phyloP scores from a whole-genome alignment of 2,797 vertebrate genomes.

The Phoebastria nigripes region DNA sequence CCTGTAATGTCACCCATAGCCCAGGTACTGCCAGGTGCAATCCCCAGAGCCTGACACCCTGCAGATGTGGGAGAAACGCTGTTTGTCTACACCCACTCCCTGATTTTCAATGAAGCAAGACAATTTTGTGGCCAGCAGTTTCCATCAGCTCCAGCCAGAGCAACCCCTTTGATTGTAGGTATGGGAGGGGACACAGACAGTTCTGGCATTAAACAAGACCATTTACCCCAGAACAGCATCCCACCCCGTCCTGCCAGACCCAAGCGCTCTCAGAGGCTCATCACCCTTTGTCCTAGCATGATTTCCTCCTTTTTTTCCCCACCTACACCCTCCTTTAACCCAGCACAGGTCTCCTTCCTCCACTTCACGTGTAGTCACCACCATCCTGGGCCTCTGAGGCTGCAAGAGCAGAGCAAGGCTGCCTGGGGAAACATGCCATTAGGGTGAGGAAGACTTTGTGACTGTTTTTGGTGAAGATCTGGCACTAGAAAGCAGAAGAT shows the following conservation, averaged over 20 bases:
- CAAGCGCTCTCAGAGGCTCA: not conserved
- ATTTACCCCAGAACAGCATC: not conserved
- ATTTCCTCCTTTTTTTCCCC: not conserved
- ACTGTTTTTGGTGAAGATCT: not conserved
- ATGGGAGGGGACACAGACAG: not conserved
- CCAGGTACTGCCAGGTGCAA: not conserved
- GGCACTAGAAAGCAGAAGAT: not conserved
- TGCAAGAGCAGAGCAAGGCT: not conserved
- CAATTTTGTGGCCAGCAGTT: not conserved
- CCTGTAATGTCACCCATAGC: not conserved
- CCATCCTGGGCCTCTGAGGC: not conserved
- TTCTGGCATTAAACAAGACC: not conserved
- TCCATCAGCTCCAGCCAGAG: not conserved
- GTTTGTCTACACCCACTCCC: not conserved
- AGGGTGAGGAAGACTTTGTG: not conserved
- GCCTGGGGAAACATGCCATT: fast-evolving
- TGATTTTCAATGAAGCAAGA: not conserved
- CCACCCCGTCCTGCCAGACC: not conserved
- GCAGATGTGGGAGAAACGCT: not conserved
- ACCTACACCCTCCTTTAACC: not conserved
- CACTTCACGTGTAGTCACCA: fast-evolving
- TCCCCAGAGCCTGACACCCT: not conserved
- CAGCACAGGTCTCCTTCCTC: not conserved
- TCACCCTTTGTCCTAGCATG: not conserved
- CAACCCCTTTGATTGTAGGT: not conserved